Percentiles rank a stretch among this genome's conserved stretches.
Conservation (phyloP, 2,888 invertebrate species). For the Pseudococcus jackbeardsleyi region DNA sequence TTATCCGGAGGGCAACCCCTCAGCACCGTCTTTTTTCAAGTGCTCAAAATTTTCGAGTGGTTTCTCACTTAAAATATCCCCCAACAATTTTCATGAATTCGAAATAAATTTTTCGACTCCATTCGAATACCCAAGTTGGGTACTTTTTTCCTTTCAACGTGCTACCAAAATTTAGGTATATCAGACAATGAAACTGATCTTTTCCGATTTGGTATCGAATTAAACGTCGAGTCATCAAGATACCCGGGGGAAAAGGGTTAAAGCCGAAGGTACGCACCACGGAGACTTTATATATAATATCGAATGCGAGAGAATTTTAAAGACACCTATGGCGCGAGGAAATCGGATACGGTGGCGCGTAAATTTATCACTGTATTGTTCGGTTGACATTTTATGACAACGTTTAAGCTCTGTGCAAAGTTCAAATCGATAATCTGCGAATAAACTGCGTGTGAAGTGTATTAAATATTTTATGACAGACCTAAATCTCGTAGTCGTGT, state of each 20-base stretch:
- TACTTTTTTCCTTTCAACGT: too few species aligned
- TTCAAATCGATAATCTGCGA: constrained; percentile 47
- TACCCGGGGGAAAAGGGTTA: background rate
- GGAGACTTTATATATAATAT: background rate
- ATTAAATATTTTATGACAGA: constrained; percentile 31
- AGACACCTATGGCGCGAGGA: constrained; percentile 25
- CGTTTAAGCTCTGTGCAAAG: constrained; percentile 14
- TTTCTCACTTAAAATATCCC: too few species aligned
- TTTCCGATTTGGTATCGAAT: background rate
- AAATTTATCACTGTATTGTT: constrained; percentile 40
- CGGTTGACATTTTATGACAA: constrained; percentile 38
- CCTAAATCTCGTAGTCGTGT: constrained; percentile 8
- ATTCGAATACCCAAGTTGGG: too few species aligned
- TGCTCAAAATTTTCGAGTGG: too few species aligned
- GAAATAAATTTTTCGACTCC: too few species aligned
- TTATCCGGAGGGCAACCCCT: too few species aligned
- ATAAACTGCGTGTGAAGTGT: constrained; percentile 33
- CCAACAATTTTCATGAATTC: too few species aligned
- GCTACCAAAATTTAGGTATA: too few species aligned
- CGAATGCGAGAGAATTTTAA: background rate
- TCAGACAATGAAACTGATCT: too few species aligned
- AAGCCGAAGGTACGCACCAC: background rate
- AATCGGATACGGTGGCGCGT: constrained; percentile 8
- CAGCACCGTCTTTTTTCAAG: too few species aligned
- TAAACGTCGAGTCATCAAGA: background rate